Evolutionary conservation across 64 coral and sea anemone species (phyloP), one percentile per base, ranked within the genome.

Genomic region (Montipora capricornis): DNA sequence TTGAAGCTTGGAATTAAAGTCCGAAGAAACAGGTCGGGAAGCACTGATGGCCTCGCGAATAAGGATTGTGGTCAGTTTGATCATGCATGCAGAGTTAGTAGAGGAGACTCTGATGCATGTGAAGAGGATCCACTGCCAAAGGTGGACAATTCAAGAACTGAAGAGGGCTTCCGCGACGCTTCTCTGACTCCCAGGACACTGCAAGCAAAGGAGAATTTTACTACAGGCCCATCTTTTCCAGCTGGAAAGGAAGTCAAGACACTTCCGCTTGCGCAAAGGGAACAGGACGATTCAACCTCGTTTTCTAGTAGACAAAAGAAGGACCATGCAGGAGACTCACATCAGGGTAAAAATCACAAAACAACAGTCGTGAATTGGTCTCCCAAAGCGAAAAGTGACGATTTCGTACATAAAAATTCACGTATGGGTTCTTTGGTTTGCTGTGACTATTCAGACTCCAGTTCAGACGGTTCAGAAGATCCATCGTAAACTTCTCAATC

Each of bases 381-480:
- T 20, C 47, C 81, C 0, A 15, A 69, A 48, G 17, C 3, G 47
- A 68, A 14, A 8, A 48, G 14, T 49, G 61, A 84, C 19, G 46
- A 48, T 47, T 70, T 68, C 48, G 22, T 2, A 22, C 0, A 20
- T 5, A 50, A 13, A 2, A 49, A 5, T 71, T 73, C 82, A 14
- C 67, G 0, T 11, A 7, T 70, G 6, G 47, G 47, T 50, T 86
- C 64, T 13, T 50, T 86, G 44, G 82, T 86, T 0, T 86, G 64
- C 8, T 86, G 82, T 71, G 82, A 86, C 49, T 86, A 86, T 68
- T 7, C 82, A 6, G 82, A 73, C 82, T 86, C 82, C 9, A 86
- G 82, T 86, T 37, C 37, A 37, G 82, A 86, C 19, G 44, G 59
- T 49, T 86, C 82, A 20, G 82, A 73, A 24, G 82, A 86, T 46